Evolutionary conservation across 2,113 vertebrate species (phyloP).

Genomic region (Neotoma lepida): DNA sequence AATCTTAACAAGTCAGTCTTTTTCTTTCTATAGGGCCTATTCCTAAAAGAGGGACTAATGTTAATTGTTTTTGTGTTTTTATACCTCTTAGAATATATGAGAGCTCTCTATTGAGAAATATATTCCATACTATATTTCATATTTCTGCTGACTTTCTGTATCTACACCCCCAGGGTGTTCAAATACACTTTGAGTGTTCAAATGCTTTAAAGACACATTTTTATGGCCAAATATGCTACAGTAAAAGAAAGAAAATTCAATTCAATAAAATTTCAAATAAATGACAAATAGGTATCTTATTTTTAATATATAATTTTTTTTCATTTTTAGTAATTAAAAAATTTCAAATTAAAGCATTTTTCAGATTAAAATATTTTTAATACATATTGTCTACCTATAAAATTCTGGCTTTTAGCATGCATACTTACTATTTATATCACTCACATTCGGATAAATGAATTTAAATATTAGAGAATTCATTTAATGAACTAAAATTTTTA

Average conservation of each 20-base stretch:
- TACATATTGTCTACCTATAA: neutral
- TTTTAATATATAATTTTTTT: neutral
- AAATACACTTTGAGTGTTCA: too few relatives aligned
- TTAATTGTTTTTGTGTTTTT: neutral
- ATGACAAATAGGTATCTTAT: neutral
- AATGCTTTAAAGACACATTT: neutral
- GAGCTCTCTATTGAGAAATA: neutral
- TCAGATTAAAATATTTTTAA: neutral
- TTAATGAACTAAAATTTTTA: neutral
- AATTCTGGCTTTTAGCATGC: constrained; percentile 20
- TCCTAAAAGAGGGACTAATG: too few relatives aligned
- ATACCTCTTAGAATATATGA: neutral
- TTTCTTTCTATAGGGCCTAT: neutral
- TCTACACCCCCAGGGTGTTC: neutral
- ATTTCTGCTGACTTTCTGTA: neutral
- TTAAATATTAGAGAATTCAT: constrained; percentile 39
- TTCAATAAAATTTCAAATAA: neutral
- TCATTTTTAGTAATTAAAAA: neutral
- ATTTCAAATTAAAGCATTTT: neutral
- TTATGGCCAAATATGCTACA: neutral
- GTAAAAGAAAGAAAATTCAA: neutral
- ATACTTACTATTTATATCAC: neutral
- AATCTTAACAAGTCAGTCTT: neutral
- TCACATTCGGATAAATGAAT: neutral
- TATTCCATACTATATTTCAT: too few relatives aligned